A percentile compares a stretch with the other conserved stretches of the same genome.
Conservation (phyloP, 2,113 vertebrate species). For the Silurus meridionalis region DNA sequence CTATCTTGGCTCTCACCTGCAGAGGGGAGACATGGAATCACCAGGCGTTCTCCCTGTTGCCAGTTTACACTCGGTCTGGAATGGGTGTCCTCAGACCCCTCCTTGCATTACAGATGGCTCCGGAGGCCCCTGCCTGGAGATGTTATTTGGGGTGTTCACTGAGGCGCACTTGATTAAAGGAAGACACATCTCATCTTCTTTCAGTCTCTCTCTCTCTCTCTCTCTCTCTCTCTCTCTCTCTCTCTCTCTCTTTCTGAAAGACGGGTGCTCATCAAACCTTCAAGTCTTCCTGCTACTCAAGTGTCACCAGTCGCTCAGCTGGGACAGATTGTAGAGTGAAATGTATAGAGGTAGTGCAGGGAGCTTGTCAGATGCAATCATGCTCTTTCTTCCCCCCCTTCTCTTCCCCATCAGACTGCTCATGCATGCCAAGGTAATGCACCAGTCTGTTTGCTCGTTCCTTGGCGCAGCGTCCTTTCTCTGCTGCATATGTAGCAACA, state of each 20-base stretch:
- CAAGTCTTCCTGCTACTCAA: slow-evolving; percentile 68
- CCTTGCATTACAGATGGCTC: slow-evolving; percentile 51
- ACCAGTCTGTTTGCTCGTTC: slow-evolving; percentile 21
- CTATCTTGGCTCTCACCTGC: slow-evolving; percentile 58
- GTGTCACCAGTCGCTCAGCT: slow-evolving; percentile 51
- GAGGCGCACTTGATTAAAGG: slow-evolving; percentile 71
- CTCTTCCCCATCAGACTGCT: slow-evolving; percentile 39
- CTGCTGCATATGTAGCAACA: slow-evolving; percentile 48
- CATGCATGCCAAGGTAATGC: slow-evolving; percentile 35
- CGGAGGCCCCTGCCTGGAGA: slow-evolving; percentile 65
- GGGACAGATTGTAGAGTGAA: slow-evolving; percentile 55
- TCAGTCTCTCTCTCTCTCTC: slow-evolving; percentile 46
- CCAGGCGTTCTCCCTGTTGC: slow-evolving; percentile 60
- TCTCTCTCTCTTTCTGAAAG: slow-evolving; percentile 59
- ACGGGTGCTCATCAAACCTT: slow-evolving; percentile 69
- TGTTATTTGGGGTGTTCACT: slow-evolving; percentile 70
- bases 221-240: slow-evolving; percentile 55
- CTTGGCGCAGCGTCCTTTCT: neutral
- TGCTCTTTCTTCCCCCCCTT: slow-evolving; percentile 2
- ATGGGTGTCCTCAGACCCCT: slow-evolving; percentile 33
- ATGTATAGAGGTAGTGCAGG: slow-evolving; percentile 18
- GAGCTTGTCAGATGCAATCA: slow-evolving; percentile 46
- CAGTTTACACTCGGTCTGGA: slow-evolving; percentile 43
- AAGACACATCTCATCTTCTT: slow-evolving; percentile 56
- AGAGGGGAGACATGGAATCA: slow-evolving; percentile 64